phyloP scores from a whole-genome alignment of 2,888 invertebrate species.

The Lepidochitona cinerea region DNA sequence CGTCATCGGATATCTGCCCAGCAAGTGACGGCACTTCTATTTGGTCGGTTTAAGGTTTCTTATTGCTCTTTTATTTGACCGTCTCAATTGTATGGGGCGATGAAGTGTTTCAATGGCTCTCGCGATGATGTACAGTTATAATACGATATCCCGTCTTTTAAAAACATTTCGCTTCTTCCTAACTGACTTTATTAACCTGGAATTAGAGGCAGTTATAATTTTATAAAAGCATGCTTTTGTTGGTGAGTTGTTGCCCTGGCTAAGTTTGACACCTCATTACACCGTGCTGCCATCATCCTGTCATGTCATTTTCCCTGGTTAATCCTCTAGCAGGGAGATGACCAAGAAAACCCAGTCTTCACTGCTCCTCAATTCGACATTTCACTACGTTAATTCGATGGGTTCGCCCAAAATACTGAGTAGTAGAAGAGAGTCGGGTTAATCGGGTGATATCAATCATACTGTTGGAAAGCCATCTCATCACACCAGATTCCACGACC shows the following conservation, averaged over 20 bases:
- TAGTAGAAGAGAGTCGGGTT: not conserved
- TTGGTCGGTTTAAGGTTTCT: no score
- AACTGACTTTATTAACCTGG: not conserved
- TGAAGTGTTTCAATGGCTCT: no score
- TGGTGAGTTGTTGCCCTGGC: slow-evolving; percentile 15
- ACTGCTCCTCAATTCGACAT: no score
- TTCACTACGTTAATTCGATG: slow-evolving; percentile 2
- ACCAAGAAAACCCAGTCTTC: no score
- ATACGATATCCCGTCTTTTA: no score
- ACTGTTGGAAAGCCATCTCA: not conserved
- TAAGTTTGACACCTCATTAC: slow-evolving; percentile 6
- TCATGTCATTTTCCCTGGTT: not conserved
- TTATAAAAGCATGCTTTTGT: slow-evolving; percentile 41
- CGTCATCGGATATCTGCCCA: no score
- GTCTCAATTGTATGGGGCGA: no score
- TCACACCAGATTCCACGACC: not conserved
- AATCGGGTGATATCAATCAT: not conserved
- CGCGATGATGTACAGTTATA: no score
- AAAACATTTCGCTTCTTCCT: no score
- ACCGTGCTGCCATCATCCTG: not conserved
- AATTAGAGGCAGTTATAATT: slow-evolving; percentile 29
- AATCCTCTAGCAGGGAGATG: no score
- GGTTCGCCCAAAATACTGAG: not conserved
- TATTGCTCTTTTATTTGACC: no score
- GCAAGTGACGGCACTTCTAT: no score